Percentiles rank a stretch among this genome's conserved stretches.
Evolutionary conservation across 2,888 invertebrate genomes (phyloP).

Genomic region (Acleris laterana): DNA sequence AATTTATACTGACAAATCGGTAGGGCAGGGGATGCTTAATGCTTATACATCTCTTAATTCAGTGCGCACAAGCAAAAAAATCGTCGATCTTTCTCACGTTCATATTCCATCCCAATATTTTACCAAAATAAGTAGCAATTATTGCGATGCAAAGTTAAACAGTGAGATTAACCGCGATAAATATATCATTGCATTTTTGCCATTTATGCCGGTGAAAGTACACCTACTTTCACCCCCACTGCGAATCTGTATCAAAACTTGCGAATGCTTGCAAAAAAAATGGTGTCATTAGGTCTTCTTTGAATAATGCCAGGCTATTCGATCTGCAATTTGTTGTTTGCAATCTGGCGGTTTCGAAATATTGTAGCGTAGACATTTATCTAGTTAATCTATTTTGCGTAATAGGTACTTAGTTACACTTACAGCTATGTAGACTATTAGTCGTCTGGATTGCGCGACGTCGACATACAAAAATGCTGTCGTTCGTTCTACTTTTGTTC

Average conservation of each 20-base stretch:
- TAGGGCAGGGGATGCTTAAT: slow-evolving; percentile 3
- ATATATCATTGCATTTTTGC: slow-evolving; percentile 26
- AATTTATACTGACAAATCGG: slow-evolving; percentile 20
- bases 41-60: background rate
- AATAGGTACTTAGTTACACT: slow-evolving; percentile 38
- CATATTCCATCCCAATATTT: slow-evolving; percentile 10
- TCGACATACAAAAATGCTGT: background rate
- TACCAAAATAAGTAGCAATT: slow-evolving; percentile 7
- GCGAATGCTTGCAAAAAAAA: slow-evolving; percentile 63
- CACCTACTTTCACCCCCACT: slow-evolving; percentile 66
- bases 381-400: slow-evolving; percentile 42
- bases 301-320: slow-evolving; percentile 57
- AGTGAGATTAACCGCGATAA: slow-evolving; percentile 32
- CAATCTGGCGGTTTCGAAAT: slow-evolving; percentile 45
- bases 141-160: slow-evolving; percentile 14
- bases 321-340: slow-evolving; percentile 51
- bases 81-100: background rate
- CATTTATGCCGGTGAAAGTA: slow-evolving; percentile 69
- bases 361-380: slow-evolving; percentile 43
- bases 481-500: slow-evolving; percentile 1
- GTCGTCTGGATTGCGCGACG: slow-evolving; percentile 26
- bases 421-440: slow-evolving; percentile 27
- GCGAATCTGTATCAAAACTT: slow-evolving; percentile 73
- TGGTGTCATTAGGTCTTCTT: slow-evolving; percentile 71
- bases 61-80: background rate